Base-by-base conservation (phyloP, 2,888 invertebrate species). In the Timema podura region DNA sequence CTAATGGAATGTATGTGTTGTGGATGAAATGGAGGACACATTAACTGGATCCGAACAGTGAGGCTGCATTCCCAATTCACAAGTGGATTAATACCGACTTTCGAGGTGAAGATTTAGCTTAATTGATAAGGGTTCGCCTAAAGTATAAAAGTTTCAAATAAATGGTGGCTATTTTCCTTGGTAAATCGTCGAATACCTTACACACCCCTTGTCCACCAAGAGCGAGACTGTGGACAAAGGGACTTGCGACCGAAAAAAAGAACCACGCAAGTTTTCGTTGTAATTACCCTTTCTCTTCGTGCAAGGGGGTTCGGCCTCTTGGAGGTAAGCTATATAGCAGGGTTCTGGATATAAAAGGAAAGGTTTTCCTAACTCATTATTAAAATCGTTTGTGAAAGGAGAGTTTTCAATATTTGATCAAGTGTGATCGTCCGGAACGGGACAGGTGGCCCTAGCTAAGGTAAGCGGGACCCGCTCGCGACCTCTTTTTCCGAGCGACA, bases 321-420 rank as follows among this genome's bases (percentile, higher is more conserved):
- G 30, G 47, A n/a, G 57, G n/a, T 30, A 30, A 30, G 30, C 30
- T 30, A 30, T 30, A 30, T 30, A 45, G 30, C 51, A 9, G 15
- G 51, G n/a, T n/a, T 10, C 61, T 46, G 57, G 64, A 67, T 59
- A 67, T 49, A 67, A 64, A 69, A 69, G 66, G 67, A 44, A 69
- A 57, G 68, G 65, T 57, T 59, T 49, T 59, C 48, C 72, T 68
- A 48, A 45, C 71, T 71, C 71, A 73, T 73, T 73, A 73, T 73
- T 71, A 70, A 73, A 71, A 70, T 68, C 71, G 73, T 73, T 73
- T 73, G 73, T 73, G 73, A 68, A 73, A 68, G 70, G 69, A 70
- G 66, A 73, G 71, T 70, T 68, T 71, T 73, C 71, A 73, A 73
- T 73, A 73, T 73, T 73, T 73, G 68, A 73, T 73, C 70, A 65